phyloP scores from a whole-genome alignment of 2,888 invertebrate species.

The Hanleya hanleyi region DNA sequence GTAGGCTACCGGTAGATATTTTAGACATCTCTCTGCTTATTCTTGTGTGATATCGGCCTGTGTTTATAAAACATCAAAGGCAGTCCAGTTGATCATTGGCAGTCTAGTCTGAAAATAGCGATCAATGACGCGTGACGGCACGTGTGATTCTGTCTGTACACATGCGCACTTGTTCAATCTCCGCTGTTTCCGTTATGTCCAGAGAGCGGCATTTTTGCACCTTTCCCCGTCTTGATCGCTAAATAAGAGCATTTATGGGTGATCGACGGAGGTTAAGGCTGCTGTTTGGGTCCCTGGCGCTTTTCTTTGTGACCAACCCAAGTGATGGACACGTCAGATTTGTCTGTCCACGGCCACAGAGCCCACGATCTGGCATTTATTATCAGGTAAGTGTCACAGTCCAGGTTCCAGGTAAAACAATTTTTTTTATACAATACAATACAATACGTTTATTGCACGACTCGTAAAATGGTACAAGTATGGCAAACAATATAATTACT shows the following conservation, averaged over 20 bases:
- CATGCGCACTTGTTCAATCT: not conserved
- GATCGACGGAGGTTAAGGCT: not conserved
- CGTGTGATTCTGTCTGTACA: not conserved
- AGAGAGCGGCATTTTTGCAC: not conserved
- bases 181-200: not conserved
- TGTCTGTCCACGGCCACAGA: not conserved
- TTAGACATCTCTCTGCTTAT: too few species aligned
- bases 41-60: too few species aligned
- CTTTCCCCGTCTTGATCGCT: not conserved
- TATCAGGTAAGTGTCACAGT: not conserved
- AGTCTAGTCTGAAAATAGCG: too few species aligned
- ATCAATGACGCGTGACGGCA: not conserved
- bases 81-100: too few species aligned
- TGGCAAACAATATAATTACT: too few species aligned
- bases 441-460: too few species aligned
- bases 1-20: too few species aligned
- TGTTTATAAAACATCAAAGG: too few species aligned
- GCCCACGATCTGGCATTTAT: not conserved
- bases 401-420: not conserved
- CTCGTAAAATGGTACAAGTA: too few species aligned
- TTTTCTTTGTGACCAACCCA: not conserved
- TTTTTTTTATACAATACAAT: too few species aligned
- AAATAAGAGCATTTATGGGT: not conserved
- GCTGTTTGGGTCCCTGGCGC: not conserved
- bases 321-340: not conserved